A percentile compares a stretch with the other conserved stretches of the same genome.
These are phyloP conservation scores for Corythornis cristatus DNA, from an alignment of 2,113 vertebrate genomes.

Conservation along the genomic window DNA sequence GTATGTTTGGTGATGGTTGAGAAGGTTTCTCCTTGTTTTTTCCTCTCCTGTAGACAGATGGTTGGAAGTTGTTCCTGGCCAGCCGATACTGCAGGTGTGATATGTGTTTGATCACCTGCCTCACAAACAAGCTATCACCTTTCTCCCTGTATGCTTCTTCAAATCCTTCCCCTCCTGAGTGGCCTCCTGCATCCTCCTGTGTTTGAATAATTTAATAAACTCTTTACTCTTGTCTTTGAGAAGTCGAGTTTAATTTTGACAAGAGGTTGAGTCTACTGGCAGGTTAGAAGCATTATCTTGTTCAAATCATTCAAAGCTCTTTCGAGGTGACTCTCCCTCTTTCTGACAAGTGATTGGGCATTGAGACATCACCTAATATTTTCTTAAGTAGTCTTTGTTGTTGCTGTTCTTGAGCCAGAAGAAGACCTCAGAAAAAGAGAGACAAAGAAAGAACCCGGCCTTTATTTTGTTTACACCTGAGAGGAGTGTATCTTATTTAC, in stretches of 20 bases:
- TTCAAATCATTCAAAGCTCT: not conserved
- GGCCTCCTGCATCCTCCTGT: not conserved
- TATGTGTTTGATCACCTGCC: not conserved
- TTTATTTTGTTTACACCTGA: not conserved
- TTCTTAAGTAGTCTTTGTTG: not conserved
- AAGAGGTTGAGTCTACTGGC: not conserved
- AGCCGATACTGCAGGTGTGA: not conserved
- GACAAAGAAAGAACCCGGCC: not conserved
- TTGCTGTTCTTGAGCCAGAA: not conserved
- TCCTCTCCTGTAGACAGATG: too few species aligned
- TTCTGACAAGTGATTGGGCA: not conserved
- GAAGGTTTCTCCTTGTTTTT: not conserved
- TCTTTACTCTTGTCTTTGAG: not conserved
- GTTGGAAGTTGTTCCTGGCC: not conserved
- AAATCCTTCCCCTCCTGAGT: not conserved
- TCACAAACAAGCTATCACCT: not conserved
- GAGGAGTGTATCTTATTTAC: not conserved
- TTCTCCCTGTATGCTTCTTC: not conserved
- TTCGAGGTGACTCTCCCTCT: not conserved
- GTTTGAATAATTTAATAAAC: not conserved
- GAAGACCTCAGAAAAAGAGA: not conserved
- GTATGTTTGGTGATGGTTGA: not conserved
- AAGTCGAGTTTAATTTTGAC: not conserved
- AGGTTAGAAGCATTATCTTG: not conserved
- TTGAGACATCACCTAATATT: rapidly evolving